Evolutionary conservation across 2,113 vertebrate genomes (phyloP).

Genomic region (Meleagris gallopavo): DNA sequence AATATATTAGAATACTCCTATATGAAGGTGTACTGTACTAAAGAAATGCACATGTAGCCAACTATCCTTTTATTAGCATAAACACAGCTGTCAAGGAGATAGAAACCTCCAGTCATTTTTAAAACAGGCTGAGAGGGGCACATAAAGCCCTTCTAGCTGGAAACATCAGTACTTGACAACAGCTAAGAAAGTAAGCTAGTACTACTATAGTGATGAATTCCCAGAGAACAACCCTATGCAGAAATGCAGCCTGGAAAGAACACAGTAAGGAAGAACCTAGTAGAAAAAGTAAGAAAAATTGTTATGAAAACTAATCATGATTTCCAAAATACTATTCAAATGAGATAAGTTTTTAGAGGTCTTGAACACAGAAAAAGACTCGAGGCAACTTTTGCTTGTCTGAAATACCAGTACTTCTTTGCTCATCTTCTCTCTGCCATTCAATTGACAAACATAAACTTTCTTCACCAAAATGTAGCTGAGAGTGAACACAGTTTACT

Average conservation of each 20-base stretch:
- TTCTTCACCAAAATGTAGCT: background rate
- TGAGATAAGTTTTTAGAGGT: background rate
- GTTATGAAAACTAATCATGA: rapidly evolving
- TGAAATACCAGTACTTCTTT: background rate
- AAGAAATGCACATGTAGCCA: background rate
- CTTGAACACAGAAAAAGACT: background rate
- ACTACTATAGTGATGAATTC: background rate
- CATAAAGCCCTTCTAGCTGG: background rate
- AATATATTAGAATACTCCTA: background rate
- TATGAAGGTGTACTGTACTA: background rate
- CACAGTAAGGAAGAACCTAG: background rate
- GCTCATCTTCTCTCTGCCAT: background rate
- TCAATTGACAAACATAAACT: background rate
- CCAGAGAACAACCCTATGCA: background rate
- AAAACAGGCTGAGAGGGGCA: background rate
- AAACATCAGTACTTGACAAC: background rate
- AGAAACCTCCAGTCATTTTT: background rate
- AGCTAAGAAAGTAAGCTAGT: background rate
- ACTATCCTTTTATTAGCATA: background rate
- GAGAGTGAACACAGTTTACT: background rate
- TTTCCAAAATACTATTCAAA: background rate
- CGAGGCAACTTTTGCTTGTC: background rate
- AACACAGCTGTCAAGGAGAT: background rate
- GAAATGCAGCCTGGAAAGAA: background rate
- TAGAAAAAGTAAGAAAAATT: background rate